These are phyloP conservation scores for Temnothorax nylanderi DNA, from an alignment of 1,140 invertebrate species.

Conservation along the genomic window DNA sequence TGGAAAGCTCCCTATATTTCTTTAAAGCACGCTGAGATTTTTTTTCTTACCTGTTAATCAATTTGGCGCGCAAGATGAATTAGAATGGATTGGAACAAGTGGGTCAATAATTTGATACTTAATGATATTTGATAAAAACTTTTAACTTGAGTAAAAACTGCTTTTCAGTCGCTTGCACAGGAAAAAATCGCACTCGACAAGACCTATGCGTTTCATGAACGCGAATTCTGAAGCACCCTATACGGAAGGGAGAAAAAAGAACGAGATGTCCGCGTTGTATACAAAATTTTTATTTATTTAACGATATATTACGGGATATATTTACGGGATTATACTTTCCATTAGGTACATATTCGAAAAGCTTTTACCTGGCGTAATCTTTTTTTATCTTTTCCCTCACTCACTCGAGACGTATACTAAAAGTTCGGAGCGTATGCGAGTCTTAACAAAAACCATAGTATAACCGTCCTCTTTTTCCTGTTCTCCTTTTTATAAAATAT, in stretches of 20 bases:
- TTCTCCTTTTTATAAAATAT: constrained; percentile 66
- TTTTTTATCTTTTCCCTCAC: neutral
- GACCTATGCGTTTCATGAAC: no score
- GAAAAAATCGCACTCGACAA: no score
- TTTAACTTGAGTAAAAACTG: no score
- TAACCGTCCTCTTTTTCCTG: neutral
- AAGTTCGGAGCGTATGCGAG: constrained; percentile 45
- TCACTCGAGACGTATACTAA: constrained; percentile 60
- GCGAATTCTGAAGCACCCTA: no score
- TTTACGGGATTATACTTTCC: constrained; percentile 71
- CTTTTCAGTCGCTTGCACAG: no score
- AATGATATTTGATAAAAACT: no score
- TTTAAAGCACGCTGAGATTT: no score
- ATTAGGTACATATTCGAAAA: constrained; percentile 73
- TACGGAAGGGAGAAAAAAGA: neutral
- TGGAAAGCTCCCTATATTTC: no score
- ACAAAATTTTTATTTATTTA: constrained; percentile 74
- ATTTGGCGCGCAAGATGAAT: no score
- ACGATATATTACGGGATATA: constrained; percentile 68
- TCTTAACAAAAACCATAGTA: constrained; percentile 62
- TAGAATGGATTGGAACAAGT: no score
- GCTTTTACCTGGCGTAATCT: constrained; percentile 35
- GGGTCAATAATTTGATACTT: no score
- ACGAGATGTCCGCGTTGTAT: constrained; percentile 19
- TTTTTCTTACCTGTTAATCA: no score